Percentiles rank a stretch among this genome's conserved stretches.
phyloP scores from a whole-genome alignment of 2,888 invertebrate species.

The Pterostichus niger region DNA sequence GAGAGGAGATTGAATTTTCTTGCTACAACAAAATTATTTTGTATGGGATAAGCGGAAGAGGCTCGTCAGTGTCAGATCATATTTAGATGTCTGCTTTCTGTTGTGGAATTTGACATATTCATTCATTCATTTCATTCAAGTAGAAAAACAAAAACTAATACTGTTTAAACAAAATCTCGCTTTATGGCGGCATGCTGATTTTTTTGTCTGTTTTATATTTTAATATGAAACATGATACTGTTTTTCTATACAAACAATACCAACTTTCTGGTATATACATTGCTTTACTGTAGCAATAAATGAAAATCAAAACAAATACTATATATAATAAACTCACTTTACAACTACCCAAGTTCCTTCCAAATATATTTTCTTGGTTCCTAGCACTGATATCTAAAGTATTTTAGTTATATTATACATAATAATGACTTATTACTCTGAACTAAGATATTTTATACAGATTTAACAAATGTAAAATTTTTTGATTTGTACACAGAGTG shows the following conservation, averaged over 20 bases:
- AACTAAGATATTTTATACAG: too few relatives aligned
- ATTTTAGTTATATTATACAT: too few relatives aligned
- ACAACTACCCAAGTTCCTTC: too few relatives aligned
- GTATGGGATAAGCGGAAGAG: neutral
- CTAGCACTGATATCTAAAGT: too few relatives aligned
- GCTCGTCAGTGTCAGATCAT: constrained; percentile 4
- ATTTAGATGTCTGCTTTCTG: constrained; percentile 17
- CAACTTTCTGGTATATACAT: too few relatives aligned
- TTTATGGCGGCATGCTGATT: neutral
- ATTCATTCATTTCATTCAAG: neutral
- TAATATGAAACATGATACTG: constrained; percentile 15
- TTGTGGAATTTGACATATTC: constrained; percentile 13
- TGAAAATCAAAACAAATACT: too few relatives aligned
- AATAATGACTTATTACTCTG: too few relatives aligned
- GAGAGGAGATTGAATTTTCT: constrained; percentile 25
- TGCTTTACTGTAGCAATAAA: too few relatives aligned
- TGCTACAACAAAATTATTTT: constrained; percentile 29
- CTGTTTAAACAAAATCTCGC: constrained; percentile 14
- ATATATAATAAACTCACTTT: too few relatives aligned
- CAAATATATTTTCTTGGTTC: too few relatives aligned
- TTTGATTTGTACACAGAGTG: too few relatives aligned
- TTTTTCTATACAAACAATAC: neutral
- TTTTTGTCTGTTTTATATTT: constrained; percentile 27
- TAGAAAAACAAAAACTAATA: neutral
- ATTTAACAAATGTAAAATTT: too few relatives aligned